phyloP scores from a whole-genome alignment of 2,888 invertebrate genomes.

The Carcina quercana region DNA sequence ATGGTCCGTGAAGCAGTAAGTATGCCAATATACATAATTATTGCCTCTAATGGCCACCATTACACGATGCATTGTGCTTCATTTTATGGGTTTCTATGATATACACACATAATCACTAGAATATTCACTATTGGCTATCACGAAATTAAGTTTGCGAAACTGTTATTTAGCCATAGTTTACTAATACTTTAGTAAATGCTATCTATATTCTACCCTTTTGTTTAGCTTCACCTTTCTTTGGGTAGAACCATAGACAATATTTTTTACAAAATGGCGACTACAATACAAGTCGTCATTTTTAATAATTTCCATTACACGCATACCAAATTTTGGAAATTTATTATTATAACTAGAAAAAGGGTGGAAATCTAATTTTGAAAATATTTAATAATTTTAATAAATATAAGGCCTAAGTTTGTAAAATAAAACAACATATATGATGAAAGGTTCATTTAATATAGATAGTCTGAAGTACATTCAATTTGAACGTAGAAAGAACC shows the following conservation, averaged over 20 bases:
- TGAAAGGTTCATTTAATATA: too few species aligned
- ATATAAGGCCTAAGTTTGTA: too few species aligned
- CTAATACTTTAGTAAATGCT: conserved; percentile 58
- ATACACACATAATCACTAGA: conserved; percentile 32
- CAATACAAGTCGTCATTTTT: conserved; percentile 48
- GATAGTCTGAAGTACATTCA: too few species aligned
- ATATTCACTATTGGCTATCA: conserved; percentile 34
- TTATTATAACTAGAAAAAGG: too few species aligned
- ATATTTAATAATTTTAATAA: too few species aligned
- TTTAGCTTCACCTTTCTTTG: conserved; percentile 75
- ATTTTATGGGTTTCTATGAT: conserved; percentile 43
- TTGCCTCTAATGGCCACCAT: conserved; percentile 73
- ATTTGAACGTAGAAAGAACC: too few species aligned
- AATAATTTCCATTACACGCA: conserved; percentile 28
- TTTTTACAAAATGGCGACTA: conserved; percentile 69
- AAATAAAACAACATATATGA: too few species aligned
- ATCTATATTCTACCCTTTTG: conserved; percentile 71
- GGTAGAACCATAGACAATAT: conserved; percentile 54
- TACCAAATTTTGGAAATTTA: too few species aligned
- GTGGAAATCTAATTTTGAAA: too few species aligned
- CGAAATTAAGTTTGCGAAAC: conserved; percentile 34
- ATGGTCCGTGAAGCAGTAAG: conserved; percentile 58
- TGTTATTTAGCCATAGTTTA: conserved; percentile 41
- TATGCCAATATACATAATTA: conserved; percentile 74
- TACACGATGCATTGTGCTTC: conserved; percentile 70